Conservation (phyloP, 2,797 vertebrate genomes). For the Sebastes kiyomatsui region DNA sequence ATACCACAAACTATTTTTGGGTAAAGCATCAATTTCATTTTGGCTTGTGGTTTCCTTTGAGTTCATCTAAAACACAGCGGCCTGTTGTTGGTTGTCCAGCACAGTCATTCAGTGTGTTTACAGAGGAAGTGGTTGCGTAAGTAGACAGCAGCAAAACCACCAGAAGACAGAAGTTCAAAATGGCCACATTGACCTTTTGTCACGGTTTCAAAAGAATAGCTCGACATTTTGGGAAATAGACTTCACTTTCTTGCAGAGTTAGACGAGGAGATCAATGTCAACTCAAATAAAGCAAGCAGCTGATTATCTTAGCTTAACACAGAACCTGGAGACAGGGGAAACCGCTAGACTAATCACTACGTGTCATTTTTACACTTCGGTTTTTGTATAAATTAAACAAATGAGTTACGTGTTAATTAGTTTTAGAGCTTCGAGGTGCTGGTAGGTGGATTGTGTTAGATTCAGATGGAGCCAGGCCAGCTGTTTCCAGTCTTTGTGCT, state of each 20-base stretch:
- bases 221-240: background rate
- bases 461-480: background rate
- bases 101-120: constrained; percentile 56
- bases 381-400: background rate
- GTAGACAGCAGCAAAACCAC: constrained; percentile 5
- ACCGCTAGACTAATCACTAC: background rate
- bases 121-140: constrained; percentile 34
- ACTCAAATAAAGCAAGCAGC: background rate
- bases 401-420: background rate
- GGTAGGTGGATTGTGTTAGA: too few species aligned
- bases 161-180: constrained; percentile 1
- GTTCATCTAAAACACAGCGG: constrained; percentile 33
- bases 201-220: background rate
- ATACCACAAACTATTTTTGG: constrained; percentile 29
- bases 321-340: background rate
- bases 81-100: constrained; percentile 43
- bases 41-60: constrained; percentile 44
- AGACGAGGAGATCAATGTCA: background rate
- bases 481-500: background rate
- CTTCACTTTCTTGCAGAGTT: background rate
- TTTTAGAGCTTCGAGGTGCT: background rate
- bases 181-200: background rate
- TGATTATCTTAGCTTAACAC: background rate
- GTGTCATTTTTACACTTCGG: background rate
- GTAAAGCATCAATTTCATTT: constrained; percentile 36